These are phyloP conservation scores for Hiodon alosoides DNA, from an alignment of 2,113 vertebrate genomes.

Conservation along the genomic window DNA sequence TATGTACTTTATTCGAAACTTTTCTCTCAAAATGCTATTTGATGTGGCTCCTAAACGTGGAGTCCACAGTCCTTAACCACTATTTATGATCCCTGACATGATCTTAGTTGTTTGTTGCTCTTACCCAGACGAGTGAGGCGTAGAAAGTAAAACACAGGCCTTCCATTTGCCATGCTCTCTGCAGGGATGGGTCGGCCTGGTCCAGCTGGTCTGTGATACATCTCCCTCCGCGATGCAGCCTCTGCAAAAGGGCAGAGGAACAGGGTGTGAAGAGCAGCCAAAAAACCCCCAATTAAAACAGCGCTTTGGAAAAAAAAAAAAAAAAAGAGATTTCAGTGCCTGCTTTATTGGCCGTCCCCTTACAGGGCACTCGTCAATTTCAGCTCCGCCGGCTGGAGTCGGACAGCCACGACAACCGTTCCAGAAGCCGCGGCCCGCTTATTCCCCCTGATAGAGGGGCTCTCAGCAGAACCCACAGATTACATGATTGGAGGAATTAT, in stretches of 20 bases:
- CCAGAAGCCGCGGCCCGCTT: background rate
- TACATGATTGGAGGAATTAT: background rate
- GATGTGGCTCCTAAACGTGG: too few relatives aligned
- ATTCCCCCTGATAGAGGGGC: background rate
- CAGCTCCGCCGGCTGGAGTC: background rate
- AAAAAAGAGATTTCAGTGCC: background rate
- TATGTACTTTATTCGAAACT: too few relatives aligned
- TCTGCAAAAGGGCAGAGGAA: background rate
- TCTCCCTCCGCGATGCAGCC: background rate
- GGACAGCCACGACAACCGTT: too few relatives aligned
- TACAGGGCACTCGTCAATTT: too few relatives aligned
- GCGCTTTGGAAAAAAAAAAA: too few relatives aligned
- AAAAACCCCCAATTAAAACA: background rate
- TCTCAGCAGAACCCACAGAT: background rate
- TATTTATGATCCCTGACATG: too few relatives aligned
- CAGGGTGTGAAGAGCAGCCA: background rate
- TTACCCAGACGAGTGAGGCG: too few relatives aligned
- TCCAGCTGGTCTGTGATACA: background rate
- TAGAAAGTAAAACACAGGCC: too few relatives aligned
- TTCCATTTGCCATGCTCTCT: background rate
- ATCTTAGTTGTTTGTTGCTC: too few relatives aligned
- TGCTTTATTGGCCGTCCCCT: background rate
- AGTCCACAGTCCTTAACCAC: too few relatives aligned
- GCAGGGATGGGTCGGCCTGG: background rate
- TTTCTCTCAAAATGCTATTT: too few relatives aligned